Base-by-base conservation (phyloP, 2,888 invertebrate species). In the Hydropsyche betteni region DNA sequence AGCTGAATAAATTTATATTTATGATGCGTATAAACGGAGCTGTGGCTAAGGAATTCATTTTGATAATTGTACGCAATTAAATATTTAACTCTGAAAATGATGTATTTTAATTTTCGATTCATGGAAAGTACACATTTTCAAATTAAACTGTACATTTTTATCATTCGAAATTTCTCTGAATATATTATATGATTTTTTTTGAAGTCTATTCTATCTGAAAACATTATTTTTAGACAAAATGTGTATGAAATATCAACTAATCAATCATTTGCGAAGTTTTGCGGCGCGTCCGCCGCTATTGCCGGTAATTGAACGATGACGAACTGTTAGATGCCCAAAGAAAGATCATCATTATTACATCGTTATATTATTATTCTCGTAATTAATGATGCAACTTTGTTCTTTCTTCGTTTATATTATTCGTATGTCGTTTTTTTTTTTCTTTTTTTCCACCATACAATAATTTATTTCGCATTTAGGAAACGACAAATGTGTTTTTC, bases 301-400 rank as follows among this genome's bases (percentile, higher is more conserved):
- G 61, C 33, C 34, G 64, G 34, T 64, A 64, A 64, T 64, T 64
- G 64, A 64, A 64, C 64, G 64, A 10, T 36, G 64, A 64, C 34
- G 44, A 44, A 64, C n/a, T 36, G 34, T 36, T 10, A 10, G 44
- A 44, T 34, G 64, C 64, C 8, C 64, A 64, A 12, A 7, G 36
- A 64, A 64, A 64, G 64, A 64, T 64, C 34, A 64, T 64, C 34
- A 33, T 36, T 16, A 16, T 55, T 8, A 24, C 36, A 24, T 36
- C 64, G 55, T 24, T 64, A 36, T 33, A 12, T 44, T 44, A 44
- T 44, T 44, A 44, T 44, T 44, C 44, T 44, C 44, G 44, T 64
- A 64, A 64, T 64, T 64, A 64, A 64, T 64, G 24, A 64, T 64
- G 64, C 64, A 64, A 64, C 36, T 64, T 64, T 64, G 64, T 64